These are phyloP conservation scores for Phaethon lepturus DNA, from an alignment of 2,113 vertebrate genomes.

Conservation along the genomic window DNA sequence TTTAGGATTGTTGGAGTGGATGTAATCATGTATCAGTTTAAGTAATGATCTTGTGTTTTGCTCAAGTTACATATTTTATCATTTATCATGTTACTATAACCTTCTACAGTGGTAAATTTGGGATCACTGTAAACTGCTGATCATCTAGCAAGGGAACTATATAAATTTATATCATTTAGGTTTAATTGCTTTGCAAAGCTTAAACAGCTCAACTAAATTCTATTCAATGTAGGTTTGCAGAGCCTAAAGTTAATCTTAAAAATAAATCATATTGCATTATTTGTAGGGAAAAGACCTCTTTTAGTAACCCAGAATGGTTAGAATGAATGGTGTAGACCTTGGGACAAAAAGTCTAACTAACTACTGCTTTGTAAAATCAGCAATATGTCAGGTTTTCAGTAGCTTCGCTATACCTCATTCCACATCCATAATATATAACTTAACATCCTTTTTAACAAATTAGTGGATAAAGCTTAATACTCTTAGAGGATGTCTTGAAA, in stretches of 20 bases:
- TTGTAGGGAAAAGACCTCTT: background rate
- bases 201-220: background rate
- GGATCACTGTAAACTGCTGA: background rate
- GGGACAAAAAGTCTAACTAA: background rate
- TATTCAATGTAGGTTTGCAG: background rate
- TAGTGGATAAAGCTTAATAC: background rate
- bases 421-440: background rate
- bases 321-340: background rate
- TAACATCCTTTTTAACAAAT: background rate
- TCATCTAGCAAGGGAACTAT: background rate
- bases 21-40: background rate
- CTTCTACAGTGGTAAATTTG: background rate
- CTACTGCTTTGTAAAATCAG: background rate
- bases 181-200: background rate
- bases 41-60: background rate
- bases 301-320: background rate
- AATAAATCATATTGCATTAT: background rate
- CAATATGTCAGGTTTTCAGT: background rate
- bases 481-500: background rate
- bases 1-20: background rate
- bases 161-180: background rate
- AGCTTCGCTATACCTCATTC: background rate
- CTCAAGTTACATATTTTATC: background rate
- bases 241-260: background rate
- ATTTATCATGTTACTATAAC: background rate